Conservation (phyloP, 1,140 invertebrate genomes). For the Fopius arisanus region DNA sequence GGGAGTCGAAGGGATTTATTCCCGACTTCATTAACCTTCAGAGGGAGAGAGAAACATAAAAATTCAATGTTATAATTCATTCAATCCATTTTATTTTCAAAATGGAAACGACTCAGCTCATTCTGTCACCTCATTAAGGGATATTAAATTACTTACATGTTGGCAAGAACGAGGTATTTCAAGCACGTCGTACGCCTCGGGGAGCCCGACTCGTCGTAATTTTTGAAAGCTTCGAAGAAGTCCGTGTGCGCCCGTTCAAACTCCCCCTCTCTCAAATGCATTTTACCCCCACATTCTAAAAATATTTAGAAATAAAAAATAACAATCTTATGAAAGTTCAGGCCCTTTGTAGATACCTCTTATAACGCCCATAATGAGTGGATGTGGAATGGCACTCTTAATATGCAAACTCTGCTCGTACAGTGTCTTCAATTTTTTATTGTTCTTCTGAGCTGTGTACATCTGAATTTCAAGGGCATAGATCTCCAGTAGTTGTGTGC, state of each 20-base stretch:
- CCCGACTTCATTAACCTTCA: constrained; percentile 97
- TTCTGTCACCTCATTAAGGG: constrained; percentile 15
- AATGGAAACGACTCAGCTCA: not conserved
- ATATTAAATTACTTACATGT: constrained; percentile 76
- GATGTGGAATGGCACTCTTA: constrained; percentile 99
- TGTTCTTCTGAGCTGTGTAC: constrained; percentile 99
- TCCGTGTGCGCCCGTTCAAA: constrained; percentile 99
- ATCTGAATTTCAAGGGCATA: constrained; percentile 99
- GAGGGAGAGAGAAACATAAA: constrained; percentile 35
- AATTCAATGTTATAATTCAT: constrained; percentile 24
- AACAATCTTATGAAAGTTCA: not conserved
- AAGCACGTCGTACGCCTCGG: constrained; percentile 95
- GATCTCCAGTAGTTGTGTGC: constrained; percentile 97
- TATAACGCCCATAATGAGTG: constrained; percentile 99
- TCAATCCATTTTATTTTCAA: too few species aligned
- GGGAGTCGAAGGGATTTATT: constrained; percentile 99
- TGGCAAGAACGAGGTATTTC: constrained; percentile 98
- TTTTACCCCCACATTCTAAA: constrained; percentile 98
- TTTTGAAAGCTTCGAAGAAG: constrained; percentile 99
- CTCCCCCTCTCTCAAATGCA: constrained; percentile 98
- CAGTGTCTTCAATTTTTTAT: constrained; percentile 97
- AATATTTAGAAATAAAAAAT: not conserved
- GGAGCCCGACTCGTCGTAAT: constrained; percentile 99
- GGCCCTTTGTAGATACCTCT: constrained; percentile 73
- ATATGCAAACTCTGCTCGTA: constrained; percentile 99